Percentiles rank a stretch among this genome's conserved stretches.
Evolutionary conservation across 2,113 vertebrate species (phyloP).

Genomic region (Melanotaenia duboulayi): DNA sequence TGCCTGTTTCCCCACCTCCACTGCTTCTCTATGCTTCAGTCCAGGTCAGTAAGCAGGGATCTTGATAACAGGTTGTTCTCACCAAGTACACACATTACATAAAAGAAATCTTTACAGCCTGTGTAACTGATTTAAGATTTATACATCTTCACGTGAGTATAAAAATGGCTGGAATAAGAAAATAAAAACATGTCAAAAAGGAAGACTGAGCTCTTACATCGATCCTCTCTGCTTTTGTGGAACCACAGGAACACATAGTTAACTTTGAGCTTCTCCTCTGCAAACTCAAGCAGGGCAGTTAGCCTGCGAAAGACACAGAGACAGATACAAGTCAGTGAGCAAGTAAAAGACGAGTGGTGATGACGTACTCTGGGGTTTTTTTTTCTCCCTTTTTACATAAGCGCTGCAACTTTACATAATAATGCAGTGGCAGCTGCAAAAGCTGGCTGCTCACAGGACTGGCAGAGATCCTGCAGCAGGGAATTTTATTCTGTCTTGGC

Average conservation of each 20-base stretch:
- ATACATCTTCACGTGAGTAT: background rate
- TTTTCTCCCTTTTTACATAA: constrained; percentile 63
- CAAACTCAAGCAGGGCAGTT: constrained; percentile 92
- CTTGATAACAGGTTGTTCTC: no score
- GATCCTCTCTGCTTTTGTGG: constrained; percentile 94
- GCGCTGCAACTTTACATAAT: constrained; percentile 69
- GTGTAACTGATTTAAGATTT: no score
- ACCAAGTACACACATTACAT: no score
- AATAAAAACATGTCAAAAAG: background rate
- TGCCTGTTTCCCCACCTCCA: no score
- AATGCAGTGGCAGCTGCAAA: constrained; percentile 58
- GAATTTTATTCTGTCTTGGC: constrained; percentile 36
- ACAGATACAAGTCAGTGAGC: background rate
- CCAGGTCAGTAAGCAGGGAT: no score
- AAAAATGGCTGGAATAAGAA: background rate
- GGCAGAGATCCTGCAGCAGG: constrained; percentile 24
- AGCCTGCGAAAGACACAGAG: constrained; percentile 83
- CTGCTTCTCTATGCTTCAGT: no score
- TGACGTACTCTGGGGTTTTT: constrained; percentile 47
- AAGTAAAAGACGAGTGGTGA: constrained; percentile 3
- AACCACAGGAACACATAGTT: constrained; percentile 96
- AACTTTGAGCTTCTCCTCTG: constrained; percentile 97
- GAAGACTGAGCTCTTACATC: constrained; percentile 83
- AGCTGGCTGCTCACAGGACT: constrained; percentile 14
- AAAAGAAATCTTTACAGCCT: no score